Percentiles rank a stretch among this genome's conserved stretches.
Evolutionary conservation across 2,113 vertebrate species (phyloP).

Genomic region (Sphaerodactylus townsendi): DNA sequence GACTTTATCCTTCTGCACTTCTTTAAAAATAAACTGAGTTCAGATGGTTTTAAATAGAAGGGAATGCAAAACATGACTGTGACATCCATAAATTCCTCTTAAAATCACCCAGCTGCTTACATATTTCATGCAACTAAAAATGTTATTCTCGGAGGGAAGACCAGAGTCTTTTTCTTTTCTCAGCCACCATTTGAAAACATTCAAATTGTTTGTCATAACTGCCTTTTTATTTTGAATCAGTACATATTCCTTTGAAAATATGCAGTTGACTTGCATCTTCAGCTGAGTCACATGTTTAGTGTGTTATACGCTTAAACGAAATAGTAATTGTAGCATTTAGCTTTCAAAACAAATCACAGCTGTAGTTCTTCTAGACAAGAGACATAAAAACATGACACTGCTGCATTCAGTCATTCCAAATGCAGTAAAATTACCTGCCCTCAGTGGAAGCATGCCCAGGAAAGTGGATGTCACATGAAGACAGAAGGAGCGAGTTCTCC

Average conservation of each 20-base stretch:
- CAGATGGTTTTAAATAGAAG: background rate
- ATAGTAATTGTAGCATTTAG: background rate
- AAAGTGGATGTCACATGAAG: too few relatives aligned
- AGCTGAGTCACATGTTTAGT: conserved; percentile 57
- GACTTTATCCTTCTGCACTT: background rate
- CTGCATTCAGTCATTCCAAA: background rate
- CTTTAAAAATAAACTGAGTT: background rate
- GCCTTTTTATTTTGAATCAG: conserved; percentile 55
- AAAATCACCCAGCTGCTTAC: conserved; percentile 35
- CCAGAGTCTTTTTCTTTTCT: conserved; percentile 61
- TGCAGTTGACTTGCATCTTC: conserved; percentile 45
- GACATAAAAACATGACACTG: background rate
- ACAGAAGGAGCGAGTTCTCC: too few relatives aligned
- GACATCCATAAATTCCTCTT: conserved; percentile 29
- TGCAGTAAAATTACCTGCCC: too few relatives aligned
- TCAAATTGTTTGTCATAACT: conserved; percentile 69
- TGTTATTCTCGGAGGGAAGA: conserved; percentile 70
- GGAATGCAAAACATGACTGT: conserved; percentile 24
- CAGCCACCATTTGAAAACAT: conserved; percentile 77
- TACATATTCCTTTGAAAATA: conserved; percentile 65
- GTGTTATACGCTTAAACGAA: conserved; percentile 46
- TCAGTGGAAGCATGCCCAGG: too few relatives aligned
- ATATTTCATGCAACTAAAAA: conserved; percentile 61
- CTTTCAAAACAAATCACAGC: background rate
- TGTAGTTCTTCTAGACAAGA: background rate